phyloP scores from a whole-genome alignment of 2,113 vertebrate genomes.

The Lycocorax pyrrhopterus region DNA sequence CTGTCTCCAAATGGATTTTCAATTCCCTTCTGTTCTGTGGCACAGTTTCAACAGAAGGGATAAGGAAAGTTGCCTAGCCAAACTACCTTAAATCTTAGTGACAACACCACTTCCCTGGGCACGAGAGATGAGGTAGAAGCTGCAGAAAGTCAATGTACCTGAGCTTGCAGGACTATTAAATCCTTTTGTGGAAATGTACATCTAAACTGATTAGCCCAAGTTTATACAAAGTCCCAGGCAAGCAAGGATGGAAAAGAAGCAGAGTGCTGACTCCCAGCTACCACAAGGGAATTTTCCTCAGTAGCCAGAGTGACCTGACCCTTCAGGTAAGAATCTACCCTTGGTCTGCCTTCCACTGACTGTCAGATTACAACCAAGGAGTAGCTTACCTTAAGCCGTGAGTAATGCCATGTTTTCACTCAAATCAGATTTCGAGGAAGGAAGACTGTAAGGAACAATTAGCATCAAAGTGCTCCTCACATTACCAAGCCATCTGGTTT shows the following conservation, averaged over 20 bases:
- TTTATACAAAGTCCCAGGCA: not conserved
- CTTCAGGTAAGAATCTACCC: constrained; percentile 24
- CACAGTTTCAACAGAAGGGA: not conserved
- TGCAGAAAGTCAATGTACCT: not conserved
- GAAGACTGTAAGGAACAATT: constrained; percentile 41
- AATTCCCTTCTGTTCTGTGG: not conserved
- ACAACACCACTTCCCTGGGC: not conserved
- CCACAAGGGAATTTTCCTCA: not conserved
- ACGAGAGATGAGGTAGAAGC: not conserved
- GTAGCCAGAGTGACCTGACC: not conserved
- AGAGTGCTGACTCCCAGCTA: not conserved
- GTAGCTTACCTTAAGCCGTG: constrained; percentile 43
- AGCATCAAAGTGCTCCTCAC: constrained; percentile 58
- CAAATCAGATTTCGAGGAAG: constrained; percentile 45
- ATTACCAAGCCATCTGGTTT: constrained; percentile 60
- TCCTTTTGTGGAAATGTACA: not conserved
- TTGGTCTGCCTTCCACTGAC: constrained; percentile 44
- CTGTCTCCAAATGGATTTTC: not conserved
- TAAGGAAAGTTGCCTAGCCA: not conserved
- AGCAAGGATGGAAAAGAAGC: not conserved
- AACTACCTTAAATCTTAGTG: not conserved
- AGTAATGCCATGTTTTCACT: constrained; percentile 27
- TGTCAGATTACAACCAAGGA: constrained; percentile 36
- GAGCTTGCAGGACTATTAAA: not conserved
- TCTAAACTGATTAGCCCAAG: not conserved